Evolutionary conservation across 2,888 invertebrate genomes (phyloP).

Genomic region (Trissolcus japonicus): DNA sequence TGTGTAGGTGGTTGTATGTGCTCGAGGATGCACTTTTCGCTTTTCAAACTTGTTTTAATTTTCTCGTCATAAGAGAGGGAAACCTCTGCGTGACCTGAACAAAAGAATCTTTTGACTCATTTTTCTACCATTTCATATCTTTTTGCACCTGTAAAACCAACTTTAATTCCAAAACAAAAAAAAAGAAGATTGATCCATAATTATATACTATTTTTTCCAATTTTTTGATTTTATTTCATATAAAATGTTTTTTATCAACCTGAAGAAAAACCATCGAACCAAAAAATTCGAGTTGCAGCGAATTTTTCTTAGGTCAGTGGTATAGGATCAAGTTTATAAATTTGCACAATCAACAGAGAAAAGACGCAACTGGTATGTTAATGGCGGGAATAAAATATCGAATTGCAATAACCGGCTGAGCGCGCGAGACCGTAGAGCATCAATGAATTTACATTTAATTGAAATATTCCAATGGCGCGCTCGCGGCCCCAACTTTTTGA

Average conservation of each 20-base stretch:
- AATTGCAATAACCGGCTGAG: conserved; percentile 47
- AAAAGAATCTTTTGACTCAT: no score
- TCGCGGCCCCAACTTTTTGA: background rate
- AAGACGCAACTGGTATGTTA: conserved; percentile 41
- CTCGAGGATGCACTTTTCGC: conserved; percentile 7
- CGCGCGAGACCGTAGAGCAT: conserved; percentile 32
- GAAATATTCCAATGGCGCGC: conserved; percentile 27
- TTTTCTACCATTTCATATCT: no score
- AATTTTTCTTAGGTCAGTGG: no score
- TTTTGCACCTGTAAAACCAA: no score
- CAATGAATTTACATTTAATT: conserved; percentile 43
- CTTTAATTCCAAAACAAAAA: no score
- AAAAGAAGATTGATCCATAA: no score
- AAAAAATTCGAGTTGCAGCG: no score
- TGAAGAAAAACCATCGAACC: no score
- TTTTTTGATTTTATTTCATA: no score
- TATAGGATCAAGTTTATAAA: background rate
- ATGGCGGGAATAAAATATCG: conserved; percentile 42
- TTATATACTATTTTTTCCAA: no score
- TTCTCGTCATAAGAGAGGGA: conserved; percentile 3
- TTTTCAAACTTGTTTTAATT: conserved; percentile 34
- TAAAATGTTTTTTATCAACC: no score
- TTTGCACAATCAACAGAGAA: conserved; percentile 19
- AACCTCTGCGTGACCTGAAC: no score
- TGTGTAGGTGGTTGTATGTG: conserved; percentile 34